Base-by-base conservation (phyloP, 2,113 vertebrate genomes). In the Hippoglossus stenolepis region DNA sequence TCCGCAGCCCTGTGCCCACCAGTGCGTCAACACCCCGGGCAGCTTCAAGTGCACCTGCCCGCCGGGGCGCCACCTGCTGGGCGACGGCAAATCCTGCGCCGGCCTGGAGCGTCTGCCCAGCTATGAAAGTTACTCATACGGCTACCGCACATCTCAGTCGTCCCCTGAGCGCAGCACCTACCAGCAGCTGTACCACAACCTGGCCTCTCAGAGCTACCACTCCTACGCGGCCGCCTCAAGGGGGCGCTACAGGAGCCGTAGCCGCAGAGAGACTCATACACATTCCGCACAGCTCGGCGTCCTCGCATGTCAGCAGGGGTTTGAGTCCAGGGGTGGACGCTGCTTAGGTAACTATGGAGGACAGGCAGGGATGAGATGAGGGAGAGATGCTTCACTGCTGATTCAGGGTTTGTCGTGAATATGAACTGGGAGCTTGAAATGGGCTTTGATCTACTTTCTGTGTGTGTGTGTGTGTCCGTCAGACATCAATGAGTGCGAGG, bases 401-500 rank as follows among this genome's bases (percentile, higher is more conserved):
- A 40, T 51, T 24, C 0, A 31, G 26, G 24, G n/a, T 61, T 70
- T 57, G 8, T 8, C 38, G 2, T n/a, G 38, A 70, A 43, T 17
- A 24, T 56, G 3, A 11, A 3, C 3, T 4, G 17, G 2, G 21
- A 21, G 20, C 8, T 77, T 31, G 3, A 62, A 56, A 70, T 38
- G 56, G 43, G 4, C 17, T 17, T 10, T 17, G 35, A 70, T 24
- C 64, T 1, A 65, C 2, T 79, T 6, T 7, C 5, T 31, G 31
- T 31, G 28, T 6, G 28, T 31, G 28, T 31, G 31, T 31, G 28
- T 31, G 26, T 15, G 18, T 85, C 54, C 63, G 4, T 70, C 94
- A 99, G 98, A 99, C 88, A 95, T 99, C 7, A 95, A 99, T 70
- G 98, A 99, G 86, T 99, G 98, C 93, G 96, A 98, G 86, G 94